Base-by-base conservation (phyloP, 1,140 invertebrate genomes). In the Drosophila grimshawi region DNA sequence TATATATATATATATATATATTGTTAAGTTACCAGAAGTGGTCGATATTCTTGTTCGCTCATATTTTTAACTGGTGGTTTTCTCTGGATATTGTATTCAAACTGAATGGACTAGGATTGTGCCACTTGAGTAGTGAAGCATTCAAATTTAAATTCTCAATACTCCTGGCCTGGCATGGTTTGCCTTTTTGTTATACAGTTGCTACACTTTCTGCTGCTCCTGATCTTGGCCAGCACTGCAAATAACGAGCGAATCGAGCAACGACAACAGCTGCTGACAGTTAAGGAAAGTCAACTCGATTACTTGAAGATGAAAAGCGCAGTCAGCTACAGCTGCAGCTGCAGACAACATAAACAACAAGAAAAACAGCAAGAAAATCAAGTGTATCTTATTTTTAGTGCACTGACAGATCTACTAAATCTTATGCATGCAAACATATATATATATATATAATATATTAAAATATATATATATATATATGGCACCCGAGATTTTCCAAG, bases 301-400 rank as follows among this genome's bases (percentile, higher is more conserved):
- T 10, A 4, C 0, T 0, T 10, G 4, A 41, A 41, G 10, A 19
- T 19, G 4, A 60, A 33, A 60, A 64, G 63, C 43, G 29, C 45
- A 35, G 30, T 10, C 63, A 39, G 41, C 62, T 32, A 33, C 41
- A 51, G 5, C 33, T n/a, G n/a, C n/a, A 19, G 19, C 19, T 0
- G 19, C 19, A 19, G 19, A 19, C 19, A 19, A 19, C 19, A 19
- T 19, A 19, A 51, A 41, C n/a, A 27, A 19, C 32, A 37, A 51
- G n/a, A 55, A 55, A 10, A 43, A n/a, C 39, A 59, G n/a, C 10
- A 46, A 30, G 33, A 69, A 70, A 63, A 62, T 72, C 61, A 65
- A 72, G 69, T 65, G 69, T 65, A 52, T 11, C 11, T 8, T 73
- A 73, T 68, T 73, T 73, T 55, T 73, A 68, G 70, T 56, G 6